Evolutionary conservation across 1,140 invertebrate species (phyloP), one percentile per base, ranked within the genome.

Genomic region (Dolichoris vasculosae): DNA sequence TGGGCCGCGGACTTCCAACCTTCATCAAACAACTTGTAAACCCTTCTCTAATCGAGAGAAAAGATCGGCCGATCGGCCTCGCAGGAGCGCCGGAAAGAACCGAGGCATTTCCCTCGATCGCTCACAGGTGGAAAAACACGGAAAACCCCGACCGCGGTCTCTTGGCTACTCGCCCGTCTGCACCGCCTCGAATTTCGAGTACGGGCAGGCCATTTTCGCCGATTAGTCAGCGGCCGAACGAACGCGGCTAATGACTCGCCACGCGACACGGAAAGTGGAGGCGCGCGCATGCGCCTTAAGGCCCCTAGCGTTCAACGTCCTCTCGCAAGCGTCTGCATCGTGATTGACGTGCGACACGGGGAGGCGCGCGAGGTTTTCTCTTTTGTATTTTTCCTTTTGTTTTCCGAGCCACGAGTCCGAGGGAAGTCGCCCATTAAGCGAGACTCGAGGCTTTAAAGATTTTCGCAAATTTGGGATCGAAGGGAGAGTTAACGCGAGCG

Each of bases 221-320:
- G 71, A 75, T 75, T 75, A 75, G 71, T 75, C 71, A 75, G 71
- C 71, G 23, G 20, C 23, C n/a, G 71, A 20, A 6, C 73, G 73
- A 51, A 46, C 71, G 26, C 46, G 75, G 43, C 46, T 48, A 77
- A 55, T 48, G 32, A 51, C 15, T 51, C 75, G 75, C 32, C 75
- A 77, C 46, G 48, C 46, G 46, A 77, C n/a, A 55, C n/a, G 13
- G 30, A 69, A 69, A 32, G 64, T 32, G 30, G n/a, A 32, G 30
- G 8, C 38, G 13, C 76, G 51, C 69, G 69, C 69, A 73, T 26
- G 69, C 40, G 69, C 69, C 2, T 26, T 7, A 38, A 3, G 4
- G 69, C 0, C 38, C 2, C n/a, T 11, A 38, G 46, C 81, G 81
- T 82, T 82, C 81, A 82, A 82, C 35, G 81, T 82, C 81, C 81